Percentiles rank a stretch among this genome's conserved stretches.
Evolutionary conservation across 2,797 vertebrate species (phyloP).

Genomic region (Enteromius mattozi): DNA sequence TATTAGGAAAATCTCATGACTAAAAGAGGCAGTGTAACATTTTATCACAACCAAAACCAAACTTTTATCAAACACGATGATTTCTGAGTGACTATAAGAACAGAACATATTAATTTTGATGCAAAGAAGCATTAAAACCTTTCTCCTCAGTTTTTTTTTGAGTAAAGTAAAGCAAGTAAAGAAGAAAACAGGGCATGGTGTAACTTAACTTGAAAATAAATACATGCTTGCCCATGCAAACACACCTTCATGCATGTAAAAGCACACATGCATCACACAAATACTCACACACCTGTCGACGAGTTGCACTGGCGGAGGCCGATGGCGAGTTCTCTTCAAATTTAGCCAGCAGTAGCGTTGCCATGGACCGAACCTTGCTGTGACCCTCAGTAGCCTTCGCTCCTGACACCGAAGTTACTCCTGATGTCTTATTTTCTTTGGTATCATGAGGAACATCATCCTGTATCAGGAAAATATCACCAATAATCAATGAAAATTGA

Average conservation of each 20-base stretch:
- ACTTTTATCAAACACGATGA: neutral
- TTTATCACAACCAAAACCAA: conserved; percentile 61
- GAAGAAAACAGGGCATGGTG: neutral
- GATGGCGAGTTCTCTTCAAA: conserved; percentile 82
- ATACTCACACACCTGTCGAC: conserved; percentile 66
- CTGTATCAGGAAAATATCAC: conserved; percentile 64
- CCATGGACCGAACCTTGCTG: conserved; percentile 91
- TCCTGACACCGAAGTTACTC: conserved; percentile 74
- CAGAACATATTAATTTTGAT: neutral
- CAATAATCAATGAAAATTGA: neutral
- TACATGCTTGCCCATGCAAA: neutral
- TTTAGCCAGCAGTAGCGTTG: conserved; percentile 90
- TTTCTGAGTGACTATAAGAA: neutral
- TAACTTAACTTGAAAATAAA: neutral
- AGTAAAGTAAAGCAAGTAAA: neutral
- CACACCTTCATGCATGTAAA: neutral
- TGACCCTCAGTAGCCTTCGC: conserved; percentile 68
- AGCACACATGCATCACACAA: conserved; percentile 1
- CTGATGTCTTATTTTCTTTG: conserved; percentile 69
- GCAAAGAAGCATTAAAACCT: neutral
- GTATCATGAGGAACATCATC: conserved; percentile 73
- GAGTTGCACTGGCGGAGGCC: conserved; percentile 48
- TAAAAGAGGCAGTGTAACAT: conserved; percentile 59
- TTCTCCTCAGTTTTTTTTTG: neutral
- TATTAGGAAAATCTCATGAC: conserved; percentile 62